phyloP scores from a whole-genome alignment of 2,888 invertebrate genomes.

The Drosophila paranaensis region DNA sequence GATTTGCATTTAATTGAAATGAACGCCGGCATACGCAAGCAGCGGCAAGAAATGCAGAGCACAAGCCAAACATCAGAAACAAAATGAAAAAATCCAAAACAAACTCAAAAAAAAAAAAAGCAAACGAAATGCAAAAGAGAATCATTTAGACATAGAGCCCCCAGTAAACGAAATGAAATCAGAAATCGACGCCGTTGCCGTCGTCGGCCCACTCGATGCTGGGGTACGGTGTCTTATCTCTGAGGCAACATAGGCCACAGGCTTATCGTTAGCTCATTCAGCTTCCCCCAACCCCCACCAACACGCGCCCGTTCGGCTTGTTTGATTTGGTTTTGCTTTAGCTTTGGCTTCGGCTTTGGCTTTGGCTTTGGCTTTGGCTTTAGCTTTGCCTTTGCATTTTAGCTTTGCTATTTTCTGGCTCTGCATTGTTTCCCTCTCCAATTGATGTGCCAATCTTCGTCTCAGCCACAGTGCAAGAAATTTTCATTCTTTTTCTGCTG shows the following conservation, averaged over 20 bases:
- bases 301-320: conserved; percentile 35
- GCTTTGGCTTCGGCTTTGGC: background rate
- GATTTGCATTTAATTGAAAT: conserved; percentile 79
- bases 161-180: conserved; percentile 62
- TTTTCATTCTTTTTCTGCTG: conserved; percentile 17
- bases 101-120: background rate
- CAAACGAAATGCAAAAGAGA: conserved; percentile 12
- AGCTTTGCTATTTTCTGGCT: conserved; percentile 21
- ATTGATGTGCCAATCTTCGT: conserved; percentile 34
- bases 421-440: conserved; percentile 29
- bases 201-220: background rate
- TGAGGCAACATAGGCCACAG: conserved; percentile 39
- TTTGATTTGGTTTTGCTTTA: conserved; percentile 51
- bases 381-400: background rate
- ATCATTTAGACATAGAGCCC: conserved; percentile 54
- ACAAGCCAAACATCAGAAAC: conserved; percentile 50
- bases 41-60: conserved; percentile 40
- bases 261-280: conserved; percentile 52
- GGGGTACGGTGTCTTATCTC: conserved; percentile 43
- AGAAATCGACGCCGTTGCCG: conserved; percentile 51
- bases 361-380: background rate
- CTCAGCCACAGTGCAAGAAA: conserved; percentile 6
- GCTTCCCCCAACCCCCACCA: background rate
- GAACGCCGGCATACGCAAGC: conserved; percentile 50
- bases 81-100: conserved; percentile 13